A percentile compares a stretch with the other conserved stretches of the same genome.
phyloP scores from a whole-genome alignment of 2,888 invertebrate genomes.

The Boloria selene region DNA sequence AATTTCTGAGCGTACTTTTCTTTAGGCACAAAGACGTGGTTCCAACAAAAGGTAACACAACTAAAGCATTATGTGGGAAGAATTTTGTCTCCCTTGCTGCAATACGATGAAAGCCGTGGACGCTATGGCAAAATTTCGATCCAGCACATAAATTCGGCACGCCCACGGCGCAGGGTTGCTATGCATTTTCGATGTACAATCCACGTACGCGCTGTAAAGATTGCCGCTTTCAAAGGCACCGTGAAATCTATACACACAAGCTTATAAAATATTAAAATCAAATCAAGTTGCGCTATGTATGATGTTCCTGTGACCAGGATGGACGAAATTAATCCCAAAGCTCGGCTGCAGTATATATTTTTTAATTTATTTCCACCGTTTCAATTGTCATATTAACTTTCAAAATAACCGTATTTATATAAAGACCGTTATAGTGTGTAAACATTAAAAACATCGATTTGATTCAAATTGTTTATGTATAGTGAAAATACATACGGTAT shows the following conservation, averaged over 20 bases:
- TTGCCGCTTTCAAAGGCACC: slow-evolving; percentile 12
- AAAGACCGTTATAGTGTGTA: too few species aligned
- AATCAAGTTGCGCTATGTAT: background rate
- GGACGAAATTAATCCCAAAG: background rate
- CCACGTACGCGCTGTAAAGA: slow-evolving; percentile 4
- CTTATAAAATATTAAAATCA: slow-evolving; percentile 18
- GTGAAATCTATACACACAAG: slow-evolving; percentile 3
- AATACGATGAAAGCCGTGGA: slow-evolving; percentile 29
- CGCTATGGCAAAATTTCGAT: slow-evolving; percentile 50
- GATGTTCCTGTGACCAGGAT: background rate
- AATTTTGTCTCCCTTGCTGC: slow-evolving; percentile 32
- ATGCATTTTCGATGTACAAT: slow-evolving; percentile 23
- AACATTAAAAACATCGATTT: too few species aligned
- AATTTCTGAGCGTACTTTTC: slow-evolving; percentile 20
- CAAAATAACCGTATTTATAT: too few species aligned
- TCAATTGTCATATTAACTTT: too few species aligned
- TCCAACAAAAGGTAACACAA: slow-evolving; percentile 35
- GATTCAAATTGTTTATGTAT: too few species aligned
- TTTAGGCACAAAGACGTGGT: slow-evolving; percentile 10
- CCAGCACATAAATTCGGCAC: slow-evolving; percentile 51
- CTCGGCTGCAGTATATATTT: too few species aligned
- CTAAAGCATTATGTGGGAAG: slow-evolving; percentile 42
- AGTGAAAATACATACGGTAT: too few species aligned
- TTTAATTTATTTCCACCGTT: too few species aligned
- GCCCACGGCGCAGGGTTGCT: slow-evolving; percentile 48